Conservation (phyloP, 2,888 invertebrate genomes). For the Ectemnius cavifrons region DNA sequence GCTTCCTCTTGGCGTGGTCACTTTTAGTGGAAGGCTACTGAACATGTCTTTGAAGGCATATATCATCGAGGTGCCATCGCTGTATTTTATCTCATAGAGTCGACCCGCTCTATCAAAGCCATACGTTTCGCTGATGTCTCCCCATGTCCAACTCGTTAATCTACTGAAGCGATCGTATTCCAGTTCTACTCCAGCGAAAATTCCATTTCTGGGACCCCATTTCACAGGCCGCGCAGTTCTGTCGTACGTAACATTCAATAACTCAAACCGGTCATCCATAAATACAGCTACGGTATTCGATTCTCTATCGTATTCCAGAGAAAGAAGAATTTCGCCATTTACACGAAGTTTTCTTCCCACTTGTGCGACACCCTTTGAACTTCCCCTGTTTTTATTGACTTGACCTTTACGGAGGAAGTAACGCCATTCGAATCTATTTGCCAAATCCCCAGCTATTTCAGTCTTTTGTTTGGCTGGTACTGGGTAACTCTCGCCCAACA, state of each 20-base stretch:
- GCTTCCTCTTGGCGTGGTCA: slow-evolving; percentile 94
- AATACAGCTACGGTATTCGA: slow-evolving; percentile 91
- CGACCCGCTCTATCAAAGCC: slow-evolving; percentile 94
- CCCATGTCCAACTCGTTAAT: slow-evolving; percentile 95
- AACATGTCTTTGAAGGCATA: slow-evolving; percentile 96
- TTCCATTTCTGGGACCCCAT: slow-evolving; percentile 91
- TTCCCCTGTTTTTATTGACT: slow-evolving; percentile 77
- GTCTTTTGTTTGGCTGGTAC: slow-evolving; percentile 94
- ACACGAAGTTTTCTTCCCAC: slow-evolving; percentile 91
- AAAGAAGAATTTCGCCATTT: slow-evolving; percentile 94
- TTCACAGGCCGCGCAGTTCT: slow-evolving; percentile 90
- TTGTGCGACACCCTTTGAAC: slow-evolving; percentile 86
- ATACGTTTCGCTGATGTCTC: slow-evolving; percentile 92
- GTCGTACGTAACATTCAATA: slow-evolving; percentile 92
- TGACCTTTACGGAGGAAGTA: slow-evolving; percentile 91
- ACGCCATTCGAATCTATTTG: slow-evolving; percentile 97
- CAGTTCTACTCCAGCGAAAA: slow-evolving; percentile 92
- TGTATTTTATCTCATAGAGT: slow-evolving; percentile 92
- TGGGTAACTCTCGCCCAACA: slow-evolving; percentile 94
- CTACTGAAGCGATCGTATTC: slow-evolving; percentile 95
- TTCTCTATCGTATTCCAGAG: slow-evolving; percentile 94
- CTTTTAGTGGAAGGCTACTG: slow-evolving; percentile 93
- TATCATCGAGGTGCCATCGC: slow-evolving; percentile 93
- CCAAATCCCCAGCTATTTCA: slow-evolving; percentile 93
- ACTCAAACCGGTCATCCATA: slow-evolving; percentile 91